These are phyloP conservation scores for Atrichornis clamosus DNA, from an alignment of 2,113 vertebrate genomes.

Conservation along the genomic window DNA sequence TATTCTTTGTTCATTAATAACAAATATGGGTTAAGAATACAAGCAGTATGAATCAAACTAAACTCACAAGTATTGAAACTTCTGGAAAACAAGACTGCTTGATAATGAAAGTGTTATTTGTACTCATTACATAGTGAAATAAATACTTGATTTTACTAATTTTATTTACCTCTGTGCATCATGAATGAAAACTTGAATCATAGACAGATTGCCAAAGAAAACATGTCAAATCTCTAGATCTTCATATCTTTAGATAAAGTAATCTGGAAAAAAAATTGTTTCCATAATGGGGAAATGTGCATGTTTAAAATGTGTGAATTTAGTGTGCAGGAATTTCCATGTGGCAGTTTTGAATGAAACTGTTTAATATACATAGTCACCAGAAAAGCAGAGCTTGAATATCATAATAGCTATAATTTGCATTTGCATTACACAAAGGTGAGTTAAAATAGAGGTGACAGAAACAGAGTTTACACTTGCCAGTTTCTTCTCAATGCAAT, in stretches of 20 bases:
- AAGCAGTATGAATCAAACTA: not conserved
- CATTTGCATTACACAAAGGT: not conserved
- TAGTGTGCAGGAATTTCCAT: not conserved
- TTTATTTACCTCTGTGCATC: not conserved
- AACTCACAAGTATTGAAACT: not conserved
- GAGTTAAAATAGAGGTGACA: not conserved
- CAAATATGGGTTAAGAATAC: not conserved
- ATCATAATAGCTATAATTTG: not conserved
- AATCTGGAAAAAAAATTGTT: not conserved
- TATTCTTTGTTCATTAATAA: not conserved
- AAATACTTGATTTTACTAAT: not conserved
- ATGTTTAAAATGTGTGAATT: not conserved
- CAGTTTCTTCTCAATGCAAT: not conserved
- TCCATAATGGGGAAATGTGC: not conserved
- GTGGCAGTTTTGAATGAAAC: not conserved
- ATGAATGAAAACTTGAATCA: not conserved
- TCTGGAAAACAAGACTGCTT: not conserved
- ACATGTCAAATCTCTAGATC: not conserved
- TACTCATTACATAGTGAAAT: not conserved
- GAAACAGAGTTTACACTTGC: not conserved
- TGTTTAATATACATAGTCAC: not conserved
- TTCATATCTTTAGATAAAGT: not conserved
- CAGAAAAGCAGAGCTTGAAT: not conserved
- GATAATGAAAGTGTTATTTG: not conserved
- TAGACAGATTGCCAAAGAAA: not conserved